Percentiles rank a stretch among this genome's conserved stretches.
These are phyloP conservation scores for Folsomia candida DNA, from an alignment of 2,888 invertebrate genomes.

Conservation along the genomic window DNA sequence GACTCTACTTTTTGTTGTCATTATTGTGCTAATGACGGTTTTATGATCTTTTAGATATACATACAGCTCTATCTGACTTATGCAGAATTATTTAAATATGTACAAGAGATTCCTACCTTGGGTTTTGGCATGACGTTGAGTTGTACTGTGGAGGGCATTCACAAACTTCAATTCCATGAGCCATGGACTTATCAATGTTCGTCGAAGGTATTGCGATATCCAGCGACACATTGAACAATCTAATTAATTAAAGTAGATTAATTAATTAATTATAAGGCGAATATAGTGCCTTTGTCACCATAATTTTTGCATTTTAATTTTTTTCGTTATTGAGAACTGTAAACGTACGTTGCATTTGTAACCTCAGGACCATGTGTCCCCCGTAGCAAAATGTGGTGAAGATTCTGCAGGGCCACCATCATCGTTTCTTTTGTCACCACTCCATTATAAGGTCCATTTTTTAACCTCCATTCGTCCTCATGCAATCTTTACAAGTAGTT, in stretches of 20 bases:
- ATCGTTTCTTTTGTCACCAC: slow-evolving; percentile 71
- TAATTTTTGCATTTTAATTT: too few relatives aligned
- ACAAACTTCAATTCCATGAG: slow-evolving; percentile 81
- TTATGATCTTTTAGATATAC: too few relatives aligned
- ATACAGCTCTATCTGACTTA: too few relatives aligned
- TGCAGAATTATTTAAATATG: too few relatives aligned
- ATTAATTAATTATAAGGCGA: background rate
- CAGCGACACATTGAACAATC: slow-evolving; percentile 73
- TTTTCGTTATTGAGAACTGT: too few relatives aligned
- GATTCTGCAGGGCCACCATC: slow-evolving; percentile 87
- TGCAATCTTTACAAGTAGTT: slow-evolving; percentile 58
- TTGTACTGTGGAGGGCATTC: slow-evolving; percentile 76
- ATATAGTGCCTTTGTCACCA: background rate
- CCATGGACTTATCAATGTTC: slow-evolving; percentile 54
- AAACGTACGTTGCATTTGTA: slow-evolving; percentile 52
- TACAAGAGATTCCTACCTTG: too few relatives aligned
- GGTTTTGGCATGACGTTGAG: slow-evolving; percentile 86
- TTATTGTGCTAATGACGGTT: too few relatives aligned
- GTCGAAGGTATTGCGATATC: slow-evolving; percentile 70
- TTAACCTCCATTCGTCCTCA: slow-evolving; percentile 74
- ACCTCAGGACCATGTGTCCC: slow-evolving; percentile 65
- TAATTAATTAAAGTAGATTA: slow-evolving; percentile 53
- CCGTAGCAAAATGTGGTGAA: slow-evolving; percentile 75
- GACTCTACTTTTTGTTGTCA: too few relatives aligned
- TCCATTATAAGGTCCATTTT: slow-evolving; percentile 58